Base-by-base conservation (phyloP, 1,140 invertebrate genomes). In the Bombus difficillimus region DNA sequence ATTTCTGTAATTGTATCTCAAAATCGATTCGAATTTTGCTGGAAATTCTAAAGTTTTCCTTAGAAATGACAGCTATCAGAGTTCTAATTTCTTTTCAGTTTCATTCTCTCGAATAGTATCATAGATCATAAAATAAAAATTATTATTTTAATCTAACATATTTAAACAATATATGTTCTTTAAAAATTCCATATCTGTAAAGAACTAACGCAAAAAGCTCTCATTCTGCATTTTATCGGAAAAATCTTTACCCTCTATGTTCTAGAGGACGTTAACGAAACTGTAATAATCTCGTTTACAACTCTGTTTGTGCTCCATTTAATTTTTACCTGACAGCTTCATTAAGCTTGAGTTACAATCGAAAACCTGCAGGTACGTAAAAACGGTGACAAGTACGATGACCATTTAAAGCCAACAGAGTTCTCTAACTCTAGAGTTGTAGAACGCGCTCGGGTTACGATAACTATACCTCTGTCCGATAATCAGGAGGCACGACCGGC, bases 401-500 rank as follows among this genome's bases (percentile, higher is more conserved):
- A 71, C 22, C 28, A 47, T 71, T 84, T 41, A 43, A 57, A 57
- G 66, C 0, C 25, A n/a, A 59, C 53, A 28, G 18, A 39, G 43
- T 34, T 69, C 8, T 12, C 5, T 68, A 25, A 57, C 43, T 59
- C 34, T 32, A 13, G 0, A 28, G 22, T 34, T 25, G 47, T 53
- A 53, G 43, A 39, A 83, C 41, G 59, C 34, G 18, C 25, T 0
- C 12, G 18, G 18, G 62, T n/a, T 62, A 47, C 41, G 39, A 79
- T 57, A 59, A 15, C 6, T 15, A 37, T 12, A 37, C 32, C 41
- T 4, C 15, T 39, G 28, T 37, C 25, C 82, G 82, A 84, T 84
- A 84, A 84, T 57, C 75, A n/a, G 5, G 53, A 43, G 66, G n/a
- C 47, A 71, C 76, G 32, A 53, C 47, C 66, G 13, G 22, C 75